Percentiles rank a stretch among this genome's conserved stretches.
Evolutionary conservation across 2,888 invertebrate species (phyloP).

Genomic region (Tolmerus cingulatus): DNA sequence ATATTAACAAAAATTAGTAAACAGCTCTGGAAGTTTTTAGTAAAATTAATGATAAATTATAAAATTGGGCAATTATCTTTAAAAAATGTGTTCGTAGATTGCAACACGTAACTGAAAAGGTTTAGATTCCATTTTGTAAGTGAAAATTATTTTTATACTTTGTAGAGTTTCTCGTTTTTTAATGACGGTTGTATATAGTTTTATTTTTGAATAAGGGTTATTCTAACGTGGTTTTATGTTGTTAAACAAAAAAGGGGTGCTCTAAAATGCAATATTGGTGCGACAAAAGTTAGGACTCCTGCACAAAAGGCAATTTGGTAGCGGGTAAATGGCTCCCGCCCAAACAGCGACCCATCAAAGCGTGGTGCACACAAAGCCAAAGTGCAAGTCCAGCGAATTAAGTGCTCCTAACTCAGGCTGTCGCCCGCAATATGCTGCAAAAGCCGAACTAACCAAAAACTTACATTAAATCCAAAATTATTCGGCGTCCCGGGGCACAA

Average conservation of each 20-base stretch:
- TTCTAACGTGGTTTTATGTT: too few species aligned
- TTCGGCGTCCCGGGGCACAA: neutral
- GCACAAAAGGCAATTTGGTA: neutral
- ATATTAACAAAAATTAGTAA: neutral
- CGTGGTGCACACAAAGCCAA: neutral
- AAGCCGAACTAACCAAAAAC: slow-evolving; percentile 36
- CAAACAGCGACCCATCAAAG: neutral
- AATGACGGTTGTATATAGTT: too few species aligned
- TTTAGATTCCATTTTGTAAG: too few species aligned
- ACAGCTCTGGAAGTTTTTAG: neutral
- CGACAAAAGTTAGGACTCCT: neutral
- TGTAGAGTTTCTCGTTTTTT: too few species aligned
- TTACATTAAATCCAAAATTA: slow-evolving; percentile 35
- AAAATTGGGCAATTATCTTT: too few species aligned
- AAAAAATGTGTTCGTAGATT: too few species aligned
- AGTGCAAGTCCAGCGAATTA: neutral
- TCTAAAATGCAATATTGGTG: neutral
- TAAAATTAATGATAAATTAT: neutral
- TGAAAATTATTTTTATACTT: too few species aligned
- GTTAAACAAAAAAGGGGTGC: too few species aligned
- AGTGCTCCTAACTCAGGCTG: slow-evolving; percentile 4
- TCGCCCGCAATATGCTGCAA: slow-evolving; percentile 15
- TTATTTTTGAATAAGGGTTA: too few species aligned
- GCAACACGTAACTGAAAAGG: too few species aligned
- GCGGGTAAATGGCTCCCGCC: neutral